phyloP scores from a whole-genome alignment of 23 tunicate species.

The Diplosoma virens region DNA sequence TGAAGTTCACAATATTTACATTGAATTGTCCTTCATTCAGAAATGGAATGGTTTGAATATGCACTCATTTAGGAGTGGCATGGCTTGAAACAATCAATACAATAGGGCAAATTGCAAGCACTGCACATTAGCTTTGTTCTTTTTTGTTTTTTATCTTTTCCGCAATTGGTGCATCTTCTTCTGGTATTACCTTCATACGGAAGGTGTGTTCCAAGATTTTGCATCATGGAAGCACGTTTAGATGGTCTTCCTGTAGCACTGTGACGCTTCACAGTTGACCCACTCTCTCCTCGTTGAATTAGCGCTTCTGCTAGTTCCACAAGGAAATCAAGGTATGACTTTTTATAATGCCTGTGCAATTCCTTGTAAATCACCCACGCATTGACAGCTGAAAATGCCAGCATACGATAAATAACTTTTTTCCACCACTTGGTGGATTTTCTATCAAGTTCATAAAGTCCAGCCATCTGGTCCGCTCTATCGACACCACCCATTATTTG shows the following conservation, averaged over 20 bases:
- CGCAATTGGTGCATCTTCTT: constrained; percentile 2
- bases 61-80: constrained; percentile 19
- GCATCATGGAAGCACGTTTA: constrained; percentile 32
- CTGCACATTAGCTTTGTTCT: constrained; percentile 31
- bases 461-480: no score
- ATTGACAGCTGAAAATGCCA: no score
- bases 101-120: constrained; percentile 17
- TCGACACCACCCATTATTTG: no score
- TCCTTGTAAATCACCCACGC: no score
- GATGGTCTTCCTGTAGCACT: constrained; percentile 28
- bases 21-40: constrained; percentile 13
- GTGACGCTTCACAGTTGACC: constrained; percentile 8
- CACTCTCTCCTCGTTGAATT: constrained; percentile 18
- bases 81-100: constrained; percentile 33
- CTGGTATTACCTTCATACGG: constrained; percentile 18
- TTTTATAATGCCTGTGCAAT: no score
- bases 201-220: constrained; percentile 32
- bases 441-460: no score
- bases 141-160: constrained; percentile 4
- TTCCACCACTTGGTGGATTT: no score
- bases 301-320: constrained; percentile 35
- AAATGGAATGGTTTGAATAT: constrained; percentile 14
- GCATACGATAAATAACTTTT: no score
- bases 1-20: constrained; percentile 3
- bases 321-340: constrained; percentile 1